Percentiles rank a stretch among this genome's conserved stretches.
Evolutionary conservation across 1,140 invertebrate genomes (phyloP).

Genomic region (Ylistrum balloti): DNA sequence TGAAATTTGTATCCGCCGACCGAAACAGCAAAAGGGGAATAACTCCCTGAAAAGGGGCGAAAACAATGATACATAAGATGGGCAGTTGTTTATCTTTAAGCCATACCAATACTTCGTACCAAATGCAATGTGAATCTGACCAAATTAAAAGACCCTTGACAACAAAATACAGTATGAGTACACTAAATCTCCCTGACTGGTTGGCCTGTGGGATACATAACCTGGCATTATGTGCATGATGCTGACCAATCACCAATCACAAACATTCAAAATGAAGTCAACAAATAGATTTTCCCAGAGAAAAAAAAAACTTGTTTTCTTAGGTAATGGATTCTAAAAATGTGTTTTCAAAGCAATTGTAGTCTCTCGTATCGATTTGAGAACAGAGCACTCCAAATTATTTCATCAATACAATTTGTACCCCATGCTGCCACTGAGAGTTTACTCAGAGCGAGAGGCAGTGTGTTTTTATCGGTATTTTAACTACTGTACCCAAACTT

Average conservation of each 20-base stretch:
- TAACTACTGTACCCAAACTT: background rate
- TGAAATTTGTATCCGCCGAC: too few species aligned
- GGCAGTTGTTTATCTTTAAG: too few species aligned
- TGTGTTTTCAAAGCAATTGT: slow-evolving; percentile 30
- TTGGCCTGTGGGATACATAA: too few species aligned
- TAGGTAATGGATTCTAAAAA: background rate
- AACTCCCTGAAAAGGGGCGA: too few species aligned
- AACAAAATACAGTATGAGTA: too few species aligned
- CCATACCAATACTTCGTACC: too few species aligned
- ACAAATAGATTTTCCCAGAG: background rate
- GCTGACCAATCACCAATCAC: background rate
- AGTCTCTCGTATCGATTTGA: background rate
- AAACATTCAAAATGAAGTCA: background rate
- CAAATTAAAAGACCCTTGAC: too few species aligned
- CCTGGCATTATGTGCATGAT: too few species aligned
- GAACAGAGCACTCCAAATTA: background rate
- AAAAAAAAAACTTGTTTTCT: background rate
- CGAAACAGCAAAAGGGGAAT: too few species aligned
- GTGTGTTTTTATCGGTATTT: background rate
- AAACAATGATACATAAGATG: too few species aligned
- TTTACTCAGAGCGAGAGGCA: background rate
- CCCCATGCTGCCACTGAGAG: background rate
- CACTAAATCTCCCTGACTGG: too few species aligned
- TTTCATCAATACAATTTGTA: background rate
- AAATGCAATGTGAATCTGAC: too few species aligned